phyloP scores from a whole-genome alignment of 2,113 vertebrate species.

The Zeus faber region DNA sequence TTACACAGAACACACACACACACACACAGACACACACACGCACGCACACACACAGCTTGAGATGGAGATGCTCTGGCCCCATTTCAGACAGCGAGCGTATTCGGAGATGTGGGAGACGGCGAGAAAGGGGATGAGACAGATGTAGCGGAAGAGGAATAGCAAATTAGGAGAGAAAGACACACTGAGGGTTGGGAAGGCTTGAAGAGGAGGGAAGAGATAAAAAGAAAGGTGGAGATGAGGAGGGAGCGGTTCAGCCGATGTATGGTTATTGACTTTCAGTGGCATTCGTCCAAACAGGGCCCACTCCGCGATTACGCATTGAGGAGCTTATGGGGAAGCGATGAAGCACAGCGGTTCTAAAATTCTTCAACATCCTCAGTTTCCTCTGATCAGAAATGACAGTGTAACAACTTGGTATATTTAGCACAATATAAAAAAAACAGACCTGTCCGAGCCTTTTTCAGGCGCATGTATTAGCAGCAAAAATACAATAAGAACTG shows the following conservation, averaged over 20 bases:
- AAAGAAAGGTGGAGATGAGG: conserved; percentile 1
- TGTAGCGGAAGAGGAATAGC: neutral
- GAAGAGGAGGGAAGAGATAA: conserved; percentile 7
- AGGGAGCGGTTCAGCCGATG: neutral
- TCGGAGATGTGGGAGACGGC: conserved; percentile 18
- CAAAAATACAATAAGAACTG: too few species aligned
- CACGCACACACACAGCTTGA: conserved; percentile 41
- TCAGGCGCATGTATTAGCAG: too few species aligned
- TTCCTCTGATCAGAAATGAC: too few species aligned
- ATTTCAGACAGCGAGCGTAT: conserved; percentile 63
- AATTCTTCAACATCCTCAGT: too few species aligned
- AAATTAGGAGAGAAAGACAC: neutral
- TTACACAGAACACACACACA: conserved; percentile 54
- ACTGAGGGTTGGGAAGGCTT: neutral
- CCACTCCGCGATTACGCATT: too few species aligned
- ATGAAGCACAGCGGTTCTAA: too few species aligned
- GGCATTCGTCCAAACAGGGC: too few species aligned
- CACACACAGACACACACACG: conserved; percentile 27
- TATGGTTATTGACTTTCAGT: too few species aligned
- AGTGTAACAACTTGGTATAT: too few species aligned
- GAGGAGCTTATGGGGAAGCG: too few species aligned
- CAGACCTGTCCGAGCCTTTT: too few species aligned
- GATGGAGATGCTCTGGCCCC: conserved; percentile 66
- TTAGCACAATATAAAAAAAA: too few species aligned
- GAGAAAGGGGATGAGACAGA: neutral